Percentiles rank a stretch among this genome's conserved stretches.
Evolutionary conservation across 1,140 invertebrate genomes (phyloP).

Genomic region (Pogonus chalceus): DNA sequence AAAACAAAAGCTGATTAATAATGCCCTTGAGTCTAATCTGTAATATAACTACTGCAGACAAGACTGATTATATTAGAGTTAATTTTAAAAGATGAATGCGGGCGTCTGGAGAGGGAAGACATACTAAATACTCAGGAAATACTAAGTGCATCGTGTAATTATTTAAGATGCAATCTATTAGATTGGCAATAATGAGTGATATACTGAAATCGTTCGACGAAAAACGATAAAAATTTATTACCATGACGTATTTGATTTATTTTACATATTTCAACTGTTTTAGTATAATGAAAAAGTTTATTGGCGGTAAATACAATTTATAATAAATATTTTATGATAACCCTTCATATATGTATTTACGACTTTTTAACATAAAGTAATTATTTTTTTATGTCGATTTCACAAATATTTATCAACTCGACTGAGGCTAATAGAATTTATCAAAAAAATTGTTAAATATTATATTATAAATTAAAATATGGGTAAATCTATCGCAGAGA

Average conservation of each 20-base stretch:
- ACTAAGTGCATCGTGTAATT: background rate
- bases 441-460: too few species aligned
- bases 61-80: background rate
- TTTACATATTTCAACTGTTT: background rate
- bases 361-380: too few species aligned
- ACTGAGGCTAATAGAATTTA: too few species aligned
- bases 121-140: background rate
- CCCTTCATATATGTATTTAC: too few species aligned
- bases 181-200: too few species aligned
- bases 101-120: background rate
- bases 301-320: too few species aligned
- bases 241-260: background rate
- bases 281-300: too few species aligned
- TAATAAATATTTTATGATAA: too few species aligned
- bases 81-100: background rate
- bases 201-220: background rate
- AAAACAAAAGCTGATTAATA: background rate
- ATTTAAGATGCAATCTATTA: background rate
- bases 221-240: background rate
- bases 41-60: background rate
- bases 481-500: too few species aligned
- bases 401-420: too few species aligned
- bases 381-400: too few species aligned
- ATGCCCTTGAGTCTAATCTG: background rate
- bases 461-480: too few species aligned